Base-by-base conservation (phyloP, 2,113 vertebrate species). In the Cinclus mexicanus region DNA sequence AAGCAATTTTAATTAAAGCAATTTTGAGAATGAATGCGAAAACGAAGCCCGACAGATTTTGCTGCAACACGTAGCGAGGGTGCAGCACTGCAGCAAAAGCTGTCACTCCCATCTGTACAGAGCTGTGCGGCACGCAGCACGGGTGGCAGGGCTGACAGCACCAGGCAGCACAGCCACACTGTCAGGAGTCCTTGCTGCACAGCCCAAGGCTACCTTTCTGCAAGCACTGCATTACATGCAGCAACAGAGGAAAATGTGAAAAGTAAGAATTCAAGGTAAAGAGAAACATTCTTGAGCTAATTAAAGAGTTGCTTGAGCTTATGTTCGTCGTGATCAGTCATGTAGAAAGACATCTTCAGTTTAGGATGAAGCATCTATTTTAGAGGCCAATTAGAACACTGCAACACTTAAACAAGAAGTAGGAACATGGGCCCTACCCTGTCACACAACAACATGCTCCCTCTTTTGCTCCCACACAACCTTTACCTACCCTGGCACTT, bases 21-120 rank as follows among this genome's bases (percentile, higher is more conserved):
- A 10, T 50, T 53, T 33, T 72, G 37, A 95, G 61, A 84, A 60
- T 3, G 50, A 63, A 81, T 0, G 2, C 14, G 57, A 44, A 87
- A 88, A 78, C 12, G 6, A 78, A 83, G 78, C 9, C 89, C 79
- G 70, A 64, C 49, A n/a, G 83, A 53, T 86, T 80, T 61, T 91
- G 78, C 71, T 93, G 92, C 71, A 96, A 70, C 88, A 92, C 20
- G 3, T 70, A 64, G 31, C 0, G 4, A 90, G 67, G 77, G 77
- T 61, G 89, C 94, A 96, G 96, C 85, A 97, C 89, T 97, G 96
- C 97, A 97, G 96, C 94, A 97, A 95, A 97, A 78, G n/a, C 87
- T 59, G 84, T 71, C 63, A 24, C 52, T 94, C 77, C 71, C 71
- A 77, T 83, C 59, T 47, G 50, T 21, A 20, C 7, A 3, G 35